Evolutionary conservation across 2,888 invertebrate species (phyloP), one percentile per base, ranked within the genome.

Genomic region (Clivina fossor): DNA sequence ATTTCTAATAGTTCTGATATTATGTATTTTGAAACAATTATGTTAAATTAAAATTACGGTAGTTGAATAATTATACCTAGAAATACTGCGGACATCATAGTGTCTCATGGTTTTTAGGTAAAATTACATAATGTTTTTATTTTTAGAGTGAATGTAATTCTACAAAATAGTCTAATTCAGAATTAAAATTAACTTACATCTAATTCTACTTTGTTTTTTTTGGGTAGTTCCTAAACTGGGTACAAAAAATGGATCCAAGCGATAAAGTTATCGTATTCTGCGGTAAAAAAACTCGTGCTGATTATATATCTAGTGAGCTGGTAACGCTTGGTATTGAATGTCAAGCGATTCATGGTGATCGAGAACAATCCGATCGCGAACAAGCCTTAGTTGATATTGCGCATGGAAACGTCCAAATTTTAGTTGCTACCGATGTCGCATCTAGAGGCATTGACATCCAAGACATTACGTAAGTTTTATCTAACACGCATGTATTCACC

Each of bases 351-450:
- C 96, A 96, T 74, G 95, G 96, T 9, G 90, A 90, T 66, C 80
- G 93, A 47, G 94, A 93, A 16, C 93, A 88, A 67, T 65, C 13
- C 35, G 90, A 90, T 64, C 78, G 90, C 28, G 90, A 90, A 66
- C 85, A 86, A 68, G 94, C 96, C 4, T 76, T 97, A 4, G 82
- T 82, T 16, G 93, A 94, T 65, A 86, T 97, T 65, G 84, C 87
- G 60, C 79, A 80, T 51, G 93, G 94, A 0, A 76, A 78, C 1
- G 90, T 91, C 0, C 82, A 82, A 58, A 89, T 97, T 62, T 78
- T 97, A 18, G 83, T 97, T 47, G 96, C 96, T 1, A 97, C 97
- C 0, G 97, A 97, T 78, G 90, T 97, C 1, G 96, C 95, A 2
- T 93, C 94, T 3, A 80, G 97, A 61, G 97, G 97, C 1, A 82